These are phyloP conservation scores for Dynastes maya DNA, from an alignment of 2,888 invertebrate species.

Conservation along the genomic window DNA sequence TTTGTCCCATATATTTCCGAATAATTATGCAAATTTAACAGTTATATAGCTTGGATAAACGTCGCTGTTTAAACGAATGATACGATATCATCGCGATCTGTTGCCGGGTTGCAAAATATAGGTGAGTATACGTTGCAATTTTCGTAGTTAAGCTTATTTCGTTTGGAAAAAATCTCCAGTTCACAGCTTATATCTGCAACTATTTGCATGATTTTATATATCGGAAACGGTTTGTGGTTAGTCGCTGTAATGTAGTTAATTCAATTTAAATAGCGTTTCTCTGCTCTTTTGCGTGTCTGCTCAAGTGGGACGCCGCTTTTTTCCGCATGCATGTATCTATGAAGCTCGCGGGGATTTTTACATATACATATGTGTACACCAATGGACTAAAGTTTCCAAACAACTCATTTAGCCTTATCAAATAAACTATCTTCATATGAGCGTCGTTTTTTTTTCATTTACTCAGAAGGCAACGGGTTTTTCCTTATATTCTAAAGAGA, in stretches of 20 bases:
- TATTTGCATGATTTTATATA: neutral
- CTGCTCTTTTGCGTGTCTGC: conserved; percentile 19
- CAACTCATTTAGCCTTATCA: too few species aligned
- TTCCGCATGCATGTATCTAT: neutral
- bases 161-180: neutral
- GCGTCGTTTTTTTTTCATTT: too few species aligned
- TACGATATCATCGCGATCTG: too few species aligned
- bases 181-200: neutral
- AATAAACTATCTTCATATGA: too few species aligned
- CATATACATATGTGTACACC: neutral
- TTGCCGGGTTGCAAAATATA: too few species aligned
- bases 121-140: neutral
- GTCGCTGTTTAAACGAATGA: neutral
- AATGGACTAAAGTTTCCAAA: neutral
- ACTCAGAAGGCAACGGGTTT: too few species aligned
- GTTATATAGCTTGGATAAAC: neutral
- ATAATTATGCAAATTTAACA: neutral
- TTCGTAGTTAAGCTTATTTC: neutral
- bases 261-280: conserved; percentile 18
- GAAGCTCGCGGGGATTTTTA: too few species aligned
- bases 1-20: too few species aligned
- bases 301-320: conserved; percentile 22
- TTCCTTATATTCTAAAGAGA: too few species aligned
- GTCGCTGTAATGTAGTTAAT: conserved; percentile 2
- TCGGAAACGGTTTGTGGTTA: conserved; percentile 19